A percentile compares a stretch with the other conserved stretches of the same genome.
phyloP scores from a whole-genome alignment of 2,113 vertebrate genomes.

The Blennius ocellaris region DNA sequence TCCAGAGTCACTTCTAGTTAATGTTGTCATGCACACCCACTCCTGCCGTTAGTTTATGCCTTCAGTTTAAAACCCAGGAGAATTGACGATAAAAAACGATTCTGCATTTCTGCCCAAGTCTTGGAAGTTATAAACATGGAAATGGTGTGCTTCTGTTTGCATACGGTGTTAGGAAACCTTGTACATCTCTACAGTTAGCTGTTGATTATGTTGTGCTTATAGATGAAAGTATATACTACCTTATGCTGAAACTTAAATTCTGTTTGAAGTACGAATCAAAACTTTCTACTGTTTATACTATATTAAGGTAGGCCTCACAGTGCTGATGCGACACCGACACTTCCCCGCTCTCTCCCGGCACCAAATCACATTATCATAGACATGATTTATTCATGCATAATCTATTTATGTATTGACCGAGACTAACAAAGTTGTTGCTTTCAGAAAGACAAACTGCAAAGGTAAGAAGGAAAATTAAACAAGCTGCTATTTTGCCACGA shows the following conservation, averaged over 20 bases:
- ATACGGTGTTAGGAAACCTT: not conserved
- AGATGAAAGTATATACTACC: not conserved
- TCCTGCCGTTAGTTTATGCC: slow-evolving; percentile 43
- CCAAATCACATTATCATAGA: slow-evolving; percentile 58
- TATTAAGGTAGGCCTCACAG: slow-evolving; percentile 8
- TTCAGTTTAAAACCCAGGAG: slow-evolving; percentile 27
- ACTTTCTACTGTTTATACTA: too few species aligned
- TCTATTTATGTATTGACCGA: slow-evolving; percentile 57
- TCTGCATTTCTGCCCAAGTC: slow-evolving; percentile 10
- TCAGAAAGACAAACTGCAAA: slow-evolving; percentile 25
- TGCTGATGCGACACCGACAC: slow-evolving; percentile 54
- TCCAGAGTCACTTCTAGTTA: slow-evolving; percentile 44
- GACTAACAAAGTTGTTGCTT: slow-evolving; percentile 60
- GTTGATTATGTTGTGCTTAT: not conserved
- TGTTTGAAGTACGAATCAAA: too few species aligned
- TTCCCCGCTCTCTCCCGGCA: slow-evolving; percentile 36
- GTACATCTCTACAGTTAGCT: not conserved
- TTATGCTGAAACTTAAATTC: too few species aligned
- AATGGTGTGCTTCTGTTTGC: not conserved
- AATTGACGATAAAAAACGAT: not conserved
- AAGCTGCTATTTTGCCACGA: slow-evolving; percentile 19
- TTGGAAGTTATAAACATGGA: not conserved
- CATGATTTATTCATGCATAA: slow-evolving; percentile 73
- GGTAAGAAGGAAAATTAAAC: slow-evolving; percentile 31
- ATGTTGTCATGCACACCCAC: slow-evolving; percentile 43